Base-by-base conservation (phyloP, 2,113 vertebrate genomes). In the Syngnathus floridae region DNA sequence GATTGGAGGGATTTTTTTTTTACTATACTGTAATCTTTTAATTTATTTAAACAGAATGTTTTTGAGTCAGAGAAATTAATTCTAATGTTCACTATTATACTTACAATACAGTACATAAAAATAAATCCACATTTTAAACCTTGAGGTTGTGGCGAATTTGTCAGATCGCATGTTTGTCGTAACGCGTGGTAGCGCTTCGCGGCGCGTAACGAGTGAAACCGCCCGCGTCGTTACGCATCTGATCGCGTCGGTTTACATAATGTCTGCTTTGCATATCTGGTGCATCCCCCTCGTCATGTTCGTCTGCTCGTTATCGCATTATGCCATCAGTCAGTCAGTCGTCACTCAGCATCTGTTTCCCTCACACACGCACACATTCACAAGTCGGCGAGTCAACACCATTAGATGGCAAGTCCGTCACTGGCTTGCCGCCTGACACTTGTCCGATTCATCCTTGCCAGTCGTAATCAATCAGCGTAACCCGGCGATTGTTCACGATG, bases 261-360 rank as follows among this genome's bases (percentile, higher is more conserved):
- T 4, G 48, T 70, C 78, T 68, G 63, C 51, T 19, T 69, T 62
- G 16, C 65, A 64, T 82, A 58, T 58, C 35, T 55, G 36, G 61
- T 61, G 16, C 48, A 2, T n/a, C 16, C 14, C 56, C 1, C 1
- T 62, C 16, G 13, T 66, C 46, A 52, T 57, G 59, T 62, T 72
- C 45, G 71, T 78, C 70, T 65, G 43, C 59, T 79, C 57, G 40
- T 79, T 79, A 65, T 67, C 72, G 82, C 69, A 82, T 85, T 83
- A 74, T 48, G 38, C 69, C 48, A 41, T 70, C 72, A n/a, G 64
- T 77, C 61, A 64, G 62, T 62, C 66, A 67, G 49, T 59, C 70
- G 69, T 65, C 59, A 67, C 36, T 75, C 68, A 64, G 68, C 70
- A 38, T 66, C 55, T 64, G 37, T 9, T 38, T 40, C 52, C 5